These are phyloP conservation scores for Psettodes erumei DNA, from an alignment of 2,113 vertebrate genomes.

Conservation along the genomic window DNA sequence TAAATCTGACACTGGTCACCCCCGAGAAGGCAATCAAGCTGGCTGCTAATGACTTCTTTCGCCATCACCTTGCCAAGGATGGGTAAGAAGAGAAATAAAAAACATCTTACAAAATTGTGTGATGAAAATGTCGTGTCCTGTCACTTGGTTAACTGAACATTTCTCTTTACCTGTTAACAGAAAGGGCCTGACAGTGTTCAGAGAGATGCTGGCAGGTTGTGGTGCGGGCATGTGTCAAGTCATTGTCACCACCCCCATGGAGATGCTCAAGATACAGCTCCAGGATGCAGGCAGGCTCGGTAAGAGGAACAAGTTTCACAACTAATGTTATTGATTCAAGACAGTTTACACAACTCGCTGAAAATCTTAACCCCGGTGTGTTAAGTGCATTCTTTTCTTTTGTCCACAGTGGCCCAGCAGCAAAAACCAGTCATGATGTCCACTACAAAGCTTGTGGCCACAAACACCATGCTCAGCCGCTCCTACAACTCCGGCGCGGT, in stretches of 20 bases:
- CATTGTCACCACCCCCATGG: constrained; percentile 87
- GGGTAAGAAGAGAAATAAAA: constrained; percentile 81
- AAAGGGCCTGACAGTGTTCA: constrained; percentile 81
- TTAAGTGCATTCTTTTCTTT: background rate
- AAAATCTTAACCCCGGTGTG: background rate
- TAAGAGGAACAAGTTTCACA: constrained; percentile 29
- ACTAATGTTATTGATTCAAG: accelerated
- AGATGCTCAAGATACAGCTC: constrained; percentile 89
- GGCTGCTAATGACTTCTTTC: constrained; percentile 86
- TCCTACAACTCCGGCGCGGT: constrained; percentile 79
- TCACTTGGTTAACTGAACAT: background rate
- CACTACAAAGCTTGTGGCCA: constrained; percentile 74
- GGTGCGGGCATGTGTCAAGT: constrained; percentile 88
- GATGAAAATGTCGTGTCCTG: accelerated
- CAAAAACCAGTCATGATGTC: constrained; percentile 75
- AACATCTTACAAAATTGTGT: accelerated
- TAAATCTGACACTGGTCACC: constrained; percentile 86
- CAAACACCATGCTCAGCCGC: constrained; percentile 79
- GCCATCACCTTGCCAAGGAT: constrained; percentile 81
- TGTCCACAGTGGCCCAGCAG: constrained; percentile 78
- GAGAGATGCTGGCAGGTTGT: constrained; percentile 88
- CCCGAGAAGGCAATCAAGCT: constrained; percentile 88
- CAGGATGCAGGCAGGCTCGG: constrained; percentile 87
- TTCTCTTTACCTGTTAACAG: constrained; percentile 61
- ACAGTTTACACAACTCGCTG: background rate